Base-by-base conservation (phyloP, 2,888 invertebrate genomes). In the Toxonevra muliebris region DNA sequence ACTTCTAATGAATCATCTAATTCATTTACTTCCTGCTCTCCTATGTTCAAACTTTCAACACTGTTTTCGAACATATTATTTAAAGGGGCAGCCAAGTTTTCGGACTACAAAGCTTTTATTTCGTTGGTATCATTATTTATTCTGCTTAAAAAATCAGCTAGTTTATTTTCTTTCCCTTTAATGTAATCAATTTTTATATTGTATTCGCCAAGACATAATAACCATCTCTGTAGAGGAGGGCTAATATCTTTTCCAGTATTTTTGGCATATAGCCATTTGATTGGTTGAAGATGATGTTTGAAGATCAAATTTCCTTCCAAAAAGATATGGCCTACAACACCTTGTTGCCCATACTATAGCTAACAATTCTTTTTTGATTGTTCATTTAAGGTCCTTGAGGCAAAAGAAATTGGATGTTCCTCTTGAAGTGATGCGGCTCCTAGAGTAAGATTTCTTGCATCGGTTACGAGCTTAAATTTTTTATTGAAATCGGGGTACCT, bases 241-340 rank as follows among this genome's bases (percentile, higher is more conserved):
- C 64, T 72, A 42, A 65, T 66, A 57, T 71, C 64, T 52, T 69
- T 73, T 8, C 59, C 57, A n/a, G 60, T 52, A 17, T 57, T 60
- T 52, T 68, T 68, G 15, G 60, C 42, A 42, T 65, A 50, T 55
- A 70, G n/a, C 30, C 42, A 70, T 45, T 70, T 70, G 4, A 68
- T 70, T 30, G 70, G 62, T 41, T 67, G 62, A 43, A 68, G 65
- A 13, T n/a, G n/a, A n/a, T n/a, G n/a, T n/a, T n/a, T n/a, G n/a
- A n/a, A n/a, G n/a, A n/a, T n/a, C n/a, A n/a, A n/a, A n/a, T n/a
- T n/a, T n/a, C n/a, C n/a, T n/a, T n/a, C n/a, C n/a, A n/a, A n/a
- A n/a, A n/a, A n/a, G n/a, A n/a, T n/a, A n/a, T n/a, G n/a, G n/a
- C n/a, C n/a, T n/a, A n/a, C n/a, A n/a, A n/a, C n/a, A n/a, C n/a